phyloP scores from a whole-genome alignment of 1,140 invertebrate genomes.

The Limonius californicus region DNA sequence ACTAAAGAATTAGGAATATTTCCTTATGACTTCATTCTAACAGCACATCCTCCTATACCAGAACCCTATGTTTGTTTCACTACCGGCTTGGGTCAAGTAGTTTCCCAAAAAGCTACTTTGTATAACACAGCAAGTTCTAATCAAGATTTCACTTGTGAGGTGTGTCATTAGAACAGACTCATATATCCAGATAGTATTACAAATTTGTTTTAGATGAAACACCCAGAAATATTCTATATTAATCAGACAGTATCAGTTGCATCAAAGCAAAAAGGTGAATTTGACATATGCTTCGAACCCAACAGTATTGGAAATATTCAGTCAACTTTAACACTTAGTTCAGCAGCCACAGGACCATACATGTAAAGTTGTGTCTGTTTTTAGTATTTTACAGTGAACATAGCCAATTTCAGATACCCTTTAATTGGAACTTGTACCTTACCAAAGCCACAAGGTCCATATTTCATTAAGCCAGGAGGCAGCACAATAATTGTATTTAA shows the following conservation, averaged over 20 bases:
- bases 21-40: constrained; percentile 27
- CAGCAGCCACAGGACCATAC: constrained; percentile 28
- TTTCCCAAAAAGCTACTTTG: constrained; percentile 2
- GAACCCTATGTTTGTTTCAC: constrained; percentile 26
- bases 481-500: constrained; percentile 26
- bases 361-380: constrained; percentile 22
- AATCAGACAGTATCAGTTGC: constrained; percentile 13
- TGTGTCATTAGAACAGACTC: no score
- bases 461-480: constrained; percentile 17
- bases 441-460: constrained; percentile 38
- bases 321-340: constrained; percentile 27
- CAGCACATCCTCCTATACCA: constrained; percentile 20
- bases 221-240: constrained; percentile 26
- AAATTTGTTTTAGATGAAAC: constrained; percentile 28
- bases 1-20: constrained; percentile 32
- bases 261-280: constrained; percentile 16
- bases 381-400: no score
- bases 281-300: constrained; percentile 33
- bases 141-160: neutral
- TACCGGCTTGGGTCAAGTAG: constrained; percentile 25
- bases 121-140: neutral
- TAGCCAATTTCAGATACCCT: constrained; percentile 35
- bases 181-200: no score
- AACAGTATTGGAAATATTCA: constrained; percentile 24
- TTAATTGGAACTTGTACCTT: constrained; percentile 26